A percentile compares a stretch with the other conserved stretches of the same genome.
These are phyloP conservation scores for Proteles cristata DNA, from an alignment of 2,113 vertebrate genomes.

Conservation along the genomic window DNA sequence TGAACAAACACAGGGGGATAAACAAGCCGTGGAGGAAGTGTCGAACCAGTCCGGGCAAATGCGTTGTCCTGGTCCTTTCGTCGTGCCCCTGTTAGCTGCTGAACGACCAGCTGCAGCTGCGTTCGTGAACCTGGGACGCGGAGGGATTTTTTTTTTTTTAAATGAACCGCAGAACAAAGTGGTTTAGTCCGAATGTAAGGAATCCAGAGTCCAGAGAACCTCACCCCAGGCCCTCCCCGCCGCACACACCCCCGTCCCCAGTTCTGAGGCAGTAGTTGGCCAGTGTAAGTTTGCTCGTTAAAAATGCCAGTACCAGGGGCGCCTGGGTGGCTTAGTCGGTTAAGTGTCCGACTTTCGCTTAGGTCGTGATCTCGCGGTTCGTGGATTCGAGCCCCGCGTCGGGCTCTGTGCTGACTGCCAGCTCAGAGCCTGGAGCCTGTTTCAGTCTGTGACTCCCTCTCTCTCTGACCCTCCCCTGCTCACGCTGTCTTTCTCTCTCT, in stretches of 20 bases:
- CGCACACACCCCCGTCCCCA: not conserved
- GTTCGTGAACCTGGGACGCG: not conserved
- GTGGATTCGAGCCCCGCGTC: no score
- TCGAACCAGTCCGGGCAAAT: not conserved
- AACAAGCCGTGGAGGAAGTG: not conserved
- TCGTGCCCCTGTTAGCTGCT: not conserved
- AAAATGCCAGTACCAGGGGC: no score
- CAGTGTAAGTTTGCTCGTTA: not conserved
- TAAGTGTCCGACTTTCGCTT: no score
- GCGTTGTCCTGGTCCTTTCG: not conserved
- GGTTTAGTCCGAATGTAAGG: not conserved
- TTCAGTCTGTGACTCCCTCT: no score
- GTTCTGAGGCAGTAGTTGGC: not conserved
- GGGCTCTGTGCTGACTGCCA: no score
- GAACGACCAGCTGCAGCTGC: not conserved
- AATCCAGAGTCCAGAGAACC: not conserved
- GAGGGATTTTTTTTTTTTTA: not conserved
- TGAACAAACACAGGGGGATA: not conserved
- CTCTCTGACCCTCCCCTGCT: no score
- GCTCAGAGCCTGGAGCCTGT: no score
- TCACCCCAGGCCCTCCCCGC: not conserved
- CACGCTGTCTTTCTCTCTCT: no score
- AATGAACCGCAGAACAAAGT: not conserved
- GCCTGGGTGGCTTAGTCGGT: no score
- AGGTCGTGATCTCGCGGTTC: no score